phyloP scores from a whole-genome alignment of 2,888 invertebrate species.

The Micoletzkya japonica region DNA sequence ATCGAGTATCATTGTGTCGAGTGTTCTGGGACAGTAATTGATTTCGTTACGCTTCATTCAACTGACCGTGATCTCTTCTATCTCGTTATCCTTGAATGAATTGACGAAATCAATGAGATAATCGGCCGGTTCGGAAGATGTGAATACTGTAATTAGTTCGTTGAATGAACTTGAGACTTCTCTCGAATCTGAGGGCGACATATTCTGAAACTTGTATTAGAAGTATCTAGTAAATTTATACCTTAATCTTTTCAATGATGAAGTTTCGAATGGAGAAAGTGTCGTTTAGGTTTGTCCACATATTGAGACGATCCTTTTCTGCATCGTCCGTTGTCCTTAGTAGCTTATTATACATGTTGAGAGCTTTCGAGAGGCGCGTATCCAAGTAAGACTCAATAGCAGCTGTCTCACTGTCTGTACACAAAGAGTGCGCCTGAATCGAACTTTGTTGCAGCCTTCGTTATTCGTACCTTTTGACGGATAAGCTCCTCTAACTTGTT shows the following conservation, averaged over 20 bases:
- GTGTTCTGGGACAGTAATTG: no score
- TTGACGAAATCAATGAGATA: not conserved
- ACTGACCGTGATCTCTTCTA: not conserved
- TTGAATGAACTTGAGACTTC: not conserved
- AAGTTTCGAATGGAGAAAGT: constrained; percentile 36
- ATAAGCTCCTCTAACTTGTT: constrained; percentile 3
- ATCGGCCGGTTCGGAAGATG: not conserved
- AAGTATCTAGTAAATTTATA: no score
- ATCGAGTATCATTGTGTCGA: no score
- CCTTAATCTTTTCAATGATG: constrained; percentile 37
- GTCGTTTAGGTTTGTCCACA: constrained; percentile 43
- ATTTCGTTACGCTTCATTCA: no score
- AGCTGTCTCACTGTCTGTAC: not conserved
- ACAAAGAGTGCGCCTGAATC: not conserved
- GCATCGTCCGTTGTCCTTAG: not conserved
- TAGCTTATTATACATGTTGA: not conserved
- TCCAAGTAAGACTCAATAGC: not conserved
- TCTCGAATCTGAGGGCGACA: not conserved
- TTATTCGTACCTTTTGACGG: not conserved
- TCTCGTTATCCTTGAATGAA: not conserved
- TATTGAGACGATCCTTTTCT: constrained; percentile 42
- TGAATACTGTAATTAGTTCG: not conserved
- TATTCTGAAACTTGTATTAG: not conserved
- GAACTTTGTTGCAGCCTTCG: not conserved
- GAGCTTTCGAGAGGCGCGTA: not conserved